Base-by-base conservation (phyloP, 2,888 invertebrate genomes). In the Eueremaeus valkanovi region DNA sequence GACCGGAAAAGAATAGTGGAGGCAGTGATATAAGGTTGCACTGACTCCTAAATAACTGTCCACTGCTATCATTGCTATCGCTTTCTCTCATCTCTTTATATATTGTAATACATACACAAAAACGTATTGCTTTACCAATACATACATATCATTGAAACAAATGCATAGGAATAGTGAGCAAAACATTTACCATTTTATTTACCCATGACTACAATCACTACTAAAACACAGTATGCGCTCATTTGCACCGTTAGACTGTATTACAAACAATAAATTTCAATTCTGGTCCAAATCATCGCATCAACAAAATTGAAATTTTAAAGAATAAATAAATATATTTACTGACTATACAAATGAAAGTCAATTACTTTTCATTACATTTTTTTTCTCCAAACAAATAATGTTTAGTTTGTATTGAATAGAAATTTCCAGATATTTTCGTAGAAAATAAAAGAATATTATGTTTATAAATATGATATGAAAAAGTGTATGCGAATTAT, bases 31-130 rank as follows among this genome's bases (percentile, higher is more conserved):
- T 40, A 40, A 40, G 40, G 40, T 40, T 68, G 68, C 40, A 68
- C 24, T 40, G 40, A 31, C 61, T 68, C 2, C 24, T 24, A 68
- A 68, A 68, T 68, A 68, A 68, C 68, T 68, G 68, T 68, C 68
- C 68, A 68, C 16, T 68, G 40, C 24, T 13, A 31, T 16, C 31
- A 68, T 68, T n/a, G 21, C 68, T 68, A 68, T 68, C 36, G 21
- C 68, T 68, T 68, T 68, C 68, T n/a, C n/a, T 68, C 68, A 68
- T 68, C 68, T 68, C 42, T 31, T 68, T n/a, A 40, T 29, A 18
- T 68, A 40, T 18, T 68, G 31, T 68, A 68, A 68, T 68, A 40
- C 68, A 68, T 40, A 68, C 21, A 61, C 13, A 58, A 6, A 33
- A 31, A 61, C 13, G 33, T 61, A 33, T 61, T 29, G n/a, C 21